Base-by-base conservation (phyloP, 2,888 invertebrate species). In the Pseudeuparius sepicola region DNA sequence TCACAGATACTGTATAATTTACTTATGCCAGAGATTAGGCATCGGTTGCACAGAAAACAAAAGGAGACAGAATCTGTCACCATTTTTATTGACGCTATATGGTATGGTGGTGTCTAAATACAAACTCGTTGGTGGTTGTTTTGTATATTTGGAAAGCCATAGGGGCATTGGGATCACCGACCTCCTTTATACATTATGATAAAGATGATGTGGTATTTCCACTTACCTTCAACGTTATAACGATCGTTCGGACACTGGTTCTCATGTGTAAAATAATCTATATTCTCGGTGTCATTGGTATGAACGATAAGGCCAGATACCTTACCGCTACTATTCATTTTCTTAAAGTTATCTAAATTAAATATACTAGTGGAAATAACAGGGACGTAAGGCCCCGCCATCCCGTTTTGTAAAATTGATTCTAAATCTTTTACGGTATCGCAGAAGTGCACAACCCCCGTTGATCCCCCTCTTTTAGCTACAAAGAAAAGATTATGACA, bases 231-330 rank as follows among this genome's bases (percentile, higher is more conserved):
- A 2, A 68, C 11, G 6, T 10, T 4, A 39, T 78, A 81, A 49
- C 72, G 73, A 53, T 77, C 71, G 64, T 92, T 92, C 1, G 93
- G 93, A 59, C 93, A 93, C 18, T 67, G 69, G 31, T 78, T 71
- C 45, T 92, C 92, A 34, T 75, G 73, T 15, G 71, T 48, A 34
- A 67, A 70, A 18, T 58, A 49, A 40, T 53, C 49, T 42, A 57
- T 47, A 1, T 52, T 51, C 2, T 55, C 39, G 13, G 52, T 54
- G 55, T 71, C 69, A 42, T 67, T 41, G n/a, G 40, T 65, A 51
- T 70, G 68, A 4, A 85, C 52, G 12, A 85, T 54, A 24, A 85
- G 63, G 25, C 82, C 84, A 15, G 79, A 75, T 16, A 84, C 65
- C 51, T 73, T 68, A 1, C 57, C 52, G 10, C 69, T 66, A 6